Base-by-base conservation (phyloP, 2,888 invertebrate genomes). In the Saturnia pavonia region DNA sequence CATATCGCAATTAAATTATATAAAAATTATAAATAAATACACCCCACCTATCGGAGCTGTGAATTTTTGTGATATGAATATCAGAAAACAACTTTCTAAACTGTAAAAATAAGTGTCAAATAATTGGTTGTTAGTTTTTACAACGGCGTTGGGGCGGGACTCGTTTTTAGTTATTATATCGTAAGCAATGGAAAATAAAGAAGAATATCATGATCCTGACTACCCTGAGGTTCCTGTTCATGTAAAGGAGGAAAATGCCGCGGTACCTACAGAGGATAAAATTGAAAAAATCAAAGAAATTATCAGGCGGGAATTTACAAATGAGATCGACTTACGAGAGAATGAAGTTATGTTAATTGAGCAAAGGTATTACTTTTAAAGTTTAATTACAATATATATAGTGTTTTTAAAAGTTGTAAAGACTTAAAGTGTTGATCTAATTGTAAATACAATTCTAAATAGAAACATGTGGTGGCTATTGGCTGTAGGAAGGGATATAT, bases 261-360 rank as follows among this genome's bases (percentile, higher is more conserved):
- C 72, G 48, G 48, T 82, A 27, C 76, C 86, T 0, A 90, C 91
- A 70, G 94, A 94, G 68, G 90, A 91, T 77, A 90, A 91, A 84
- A 80, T 89, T 51, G 85, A 88, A 34, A 95, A 93, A 85, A 94
- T 96, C 73, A 92, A 94, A 75, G 89, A 92, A 42, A 96, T 97
- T 69, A 94, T 98, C 45, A 94, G 95, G 76, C 94, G 94, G 72
- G 97, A 97, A 88, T 97, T 98, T 89, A 92, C 95, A 66, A 94
- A 94, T 68, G 97, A 98, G 85, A 91, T 97, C 16, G 91, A 94
- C 68, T 83, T 91, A 1, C 96, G 97, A 81, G 96, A 97, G 83
- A 94, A 95, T 71, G 97, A 97, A 90, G 91, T 97, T 19, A 92
- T 95, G 73, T 90, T 95, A 69, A 96, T 97, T 72, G 96, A 97